Evolutionary conservation across 2,113 vertebrate genomes (phyloP).

Genomic region (Ceyx margarethae): DNA sequence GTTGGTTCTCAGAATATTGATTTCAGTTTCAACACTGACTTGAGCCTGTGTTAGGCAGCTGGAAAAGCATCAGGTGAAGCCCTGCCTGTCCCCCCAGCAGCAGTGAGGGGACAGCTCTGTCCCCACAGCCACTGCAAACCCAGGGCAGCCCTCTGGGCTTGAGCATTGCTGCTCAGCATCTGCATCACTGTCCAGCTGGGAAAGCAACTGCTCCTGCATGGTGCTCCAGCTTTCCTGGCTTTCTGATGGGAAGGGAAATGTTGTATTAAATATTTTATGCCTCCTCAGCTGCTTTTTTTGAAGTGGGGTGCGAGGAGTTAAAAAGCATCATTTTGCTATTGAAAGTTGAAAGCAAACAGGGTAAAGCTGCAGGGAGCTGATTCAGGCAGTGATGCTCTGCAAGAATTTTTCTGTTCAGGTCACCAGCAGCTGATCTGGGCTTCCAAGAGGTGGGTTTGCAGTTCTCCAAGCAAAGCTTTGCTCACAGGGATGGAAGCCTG

Average conservation of each 20-base stretch:
- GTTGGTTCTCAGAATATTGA: background rate
- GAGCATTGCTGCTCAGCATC: rapidly evolving
- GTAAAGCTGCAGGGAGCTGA: background rate
- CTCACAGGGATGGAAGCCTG: background rate
- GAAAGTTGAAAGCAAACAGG: background rate
- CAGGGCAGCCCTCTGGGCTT: background rate
- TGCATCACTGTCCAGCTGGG: background rate
- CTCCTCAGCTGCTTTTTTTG: background rate
- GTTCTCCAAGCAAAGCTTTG: background rate
- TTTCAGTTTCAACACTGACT: background rate
- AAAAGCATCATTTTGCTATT: too few relatives aligned
- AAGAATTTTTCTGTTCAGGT: background rate
- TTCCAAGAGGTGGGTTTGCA: background rate
- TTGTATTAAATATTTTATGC: background rate
- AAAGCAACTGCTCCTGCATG: rapidly evolving
- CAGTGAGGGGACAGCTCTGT: background rate
- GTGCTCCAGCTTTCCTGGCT: background rate
- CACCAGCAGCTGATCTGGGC: background rate
- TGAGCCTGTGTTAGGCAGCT: background rate
- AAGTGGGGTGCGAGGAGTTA: background rate
- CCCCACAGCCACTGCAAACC: background rate
- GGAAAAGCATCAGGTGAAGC: background rate
- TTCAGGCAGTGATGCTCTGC: background rate
- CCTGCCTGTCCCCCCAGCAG: background rate
- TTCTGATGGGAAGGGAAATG: background rate